phyloP scores from a whole-genome alignment of 1,140 invertebrate genomes.

The Anthonomus grandis region DNA sequence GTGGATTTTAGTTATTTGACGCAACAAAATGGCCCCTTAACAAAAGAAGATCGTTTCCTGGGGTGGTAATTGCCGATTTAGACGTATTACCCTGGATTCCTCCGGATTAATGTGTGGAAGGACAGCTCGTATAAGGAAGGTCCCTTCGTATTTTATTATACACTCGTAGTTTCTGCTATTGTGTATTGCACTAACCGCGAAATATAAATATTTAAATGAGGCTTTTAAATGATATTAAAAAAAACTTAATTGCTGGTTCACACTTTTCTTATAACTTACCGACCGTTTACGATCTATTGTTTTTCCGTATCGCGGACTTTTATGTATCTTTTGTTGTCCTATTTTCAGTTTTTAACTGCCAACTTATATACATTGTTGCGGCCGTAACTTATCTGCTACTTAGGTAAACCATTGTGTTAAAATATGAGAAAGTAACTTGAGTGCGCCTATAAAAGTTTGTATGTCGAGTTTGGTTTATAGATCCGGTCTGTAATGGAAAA shows the following conservation, averaged over 20 bases:
- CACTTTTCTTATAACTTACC: background rate
- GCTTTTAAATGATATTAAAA: no score
- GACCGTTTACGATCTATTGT: constrained; percentile 2
- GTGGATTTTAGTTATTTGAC: constrained; percentile 41
- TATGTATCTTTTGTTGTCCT: background rate
- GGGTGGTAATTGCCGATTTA: constrained; percentile 37
- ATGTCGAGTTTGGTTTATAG: no score
- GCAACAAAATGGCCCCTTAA: constrained; percentile 37
- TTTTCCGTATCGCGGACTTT: background rate
- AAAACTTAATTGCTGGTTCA: background rate
- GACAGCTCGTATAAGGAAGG: constrained; percentile 2
- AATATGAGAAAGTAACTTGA: no score
- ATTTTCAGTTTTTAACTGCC: constrained; percentile 1
- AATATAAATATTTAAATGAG: no score
- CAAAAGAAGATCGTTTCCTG: constrained; percentile 33
- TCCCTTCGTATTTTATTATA: no score
- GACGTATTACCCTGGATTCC: constrained; percentile 28
- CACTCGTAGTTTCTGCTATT: no score
- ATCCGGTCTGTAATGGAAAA: no score
- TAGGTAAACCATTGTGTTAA: constrained; percentile 1
- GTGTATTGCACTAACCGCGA: no score
- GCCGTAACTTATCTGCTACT: constrained; percentile 2
- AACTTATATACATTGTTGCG: constrained; percentile 1
- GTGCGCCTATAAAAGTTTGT: no score
- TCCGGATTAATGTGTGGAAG: constrained; percentile 15